Conservation (phyloP, 2,797 vertebrate species). For the Cynodonichthys magdalenae region DNA sequence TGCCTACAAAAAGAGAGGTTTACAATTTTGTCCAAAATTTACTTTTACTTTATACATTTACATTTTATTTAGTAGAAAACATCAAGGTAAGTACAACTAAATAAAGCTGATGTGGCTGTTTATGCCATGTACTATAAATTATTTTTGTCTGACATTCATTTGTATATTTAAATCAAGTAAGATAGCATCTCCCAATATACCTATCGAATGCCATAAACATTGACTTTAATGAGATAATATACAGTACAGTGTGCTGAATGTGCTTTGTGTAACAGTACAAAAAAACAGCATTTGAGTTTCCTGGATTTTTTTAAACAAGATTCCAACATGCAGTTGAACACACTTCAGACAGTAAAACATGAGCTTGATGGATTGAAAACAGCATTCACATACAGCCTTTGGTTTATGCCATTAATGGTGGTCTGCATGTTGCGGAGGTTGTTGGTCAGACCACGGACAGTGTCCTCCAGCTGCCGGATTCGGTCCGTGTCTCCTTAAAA, state of each 20-base stretch:
- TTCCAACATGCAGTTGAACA: neutral
- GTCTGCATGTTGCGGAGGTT: slow-evolving; percentile 86
- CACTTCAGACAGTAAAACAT: slow-evolving; percentile 7
- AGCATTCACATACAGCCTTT: slow-evolving; percentile 68
- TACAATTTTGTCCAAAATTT: too few species aligned
- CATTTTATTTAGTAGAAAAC: neutral
- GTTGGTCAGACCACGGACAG: slow-evolving; percentile 85
- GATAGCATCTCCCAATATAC: slow-evolving; percentile 3
- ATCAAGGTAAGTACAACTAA: neutral
- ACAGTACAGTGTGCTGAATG: neutral
- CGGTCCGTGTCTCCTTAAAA: slow-evolving; percentile 83
- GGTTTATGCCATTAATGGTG: slow-evolving; percentile 80
- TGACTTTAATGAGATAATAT: slow-evolving; percentile 18
- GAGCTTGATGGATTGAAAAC: neutral
- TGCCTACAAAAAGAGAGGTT: slow-evolving; percentile 45
- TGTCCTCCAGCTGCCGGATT: slow-evolving; percentile 87
- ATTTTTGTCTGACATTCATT: neutral
- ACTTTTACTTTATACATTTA: neutral
- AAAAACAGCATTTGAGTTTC: neutral
- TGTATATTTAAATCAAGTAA: slow-evolving; percentile 28
- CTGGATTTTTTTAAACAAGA: slow-evolving; percentile 13
- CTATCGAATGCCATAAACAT: slow-evolving; percentile 10
- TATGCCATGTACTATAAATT: too few species aligned
- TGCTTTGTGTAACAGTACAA: neutral
- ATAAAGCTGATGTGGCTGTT: neutral